Conservation (phyloP, 2,888 invertebrate genomes). For the Coecobrya sp. region DNA sequence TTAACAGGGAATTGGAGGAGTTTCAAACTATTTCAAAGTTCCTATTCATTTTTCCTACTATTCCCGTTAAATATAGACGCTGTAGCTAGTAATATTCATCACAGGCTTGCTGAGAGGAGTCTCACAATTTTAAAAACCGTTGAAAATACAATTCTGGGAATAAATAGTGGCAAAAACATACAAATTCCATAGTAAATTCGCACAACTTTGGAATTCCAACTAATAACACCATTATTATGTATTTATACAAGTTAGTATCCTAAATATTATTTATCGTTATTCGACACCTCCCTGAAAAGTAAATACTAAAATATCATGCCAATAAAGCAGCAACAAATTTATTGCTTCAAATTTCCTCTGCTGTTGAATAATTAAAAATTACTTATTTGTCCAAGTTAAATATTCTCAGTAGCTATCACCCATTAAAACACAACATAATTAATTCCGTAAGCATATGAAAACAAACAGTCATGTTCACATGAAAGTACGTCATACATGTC, state of each 20-base stretch:
- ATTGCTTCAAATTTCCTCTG: background rate
- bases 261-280: background rate
- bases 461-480: background rate
- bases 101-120: too few species aligned
- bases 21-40: constrained; percentile 57
- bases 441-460: background rate
- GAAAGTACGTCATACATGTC: background rate
- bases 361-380: background rate
- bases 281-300: background rate
- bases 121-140: too few species aligned
- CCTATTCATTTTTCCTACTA: background rate
- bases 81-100: too few species aligned
- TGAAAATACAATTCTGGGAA: too few species aligned
- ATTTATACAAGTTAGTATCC: too few species aligned
- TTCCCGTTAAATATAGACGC: too few species aligned
- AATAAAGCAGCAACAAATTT: background rate
- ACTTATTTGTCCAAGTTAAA: background rate
- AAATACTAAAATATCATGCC: background rate
- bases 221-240: too few species aligned
- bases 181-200: too few species aligned
- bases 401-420: background rate
- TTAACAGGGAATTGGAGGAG: constrained; percentile 71
- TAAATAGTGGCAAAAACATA: too few species aligned
- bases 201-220: too few species aligned
- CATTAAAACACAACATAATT: background rate